Conservation (phyloP, 2,797 vertebrate genomes). For the Pipistrellus nathusii region DNA sequence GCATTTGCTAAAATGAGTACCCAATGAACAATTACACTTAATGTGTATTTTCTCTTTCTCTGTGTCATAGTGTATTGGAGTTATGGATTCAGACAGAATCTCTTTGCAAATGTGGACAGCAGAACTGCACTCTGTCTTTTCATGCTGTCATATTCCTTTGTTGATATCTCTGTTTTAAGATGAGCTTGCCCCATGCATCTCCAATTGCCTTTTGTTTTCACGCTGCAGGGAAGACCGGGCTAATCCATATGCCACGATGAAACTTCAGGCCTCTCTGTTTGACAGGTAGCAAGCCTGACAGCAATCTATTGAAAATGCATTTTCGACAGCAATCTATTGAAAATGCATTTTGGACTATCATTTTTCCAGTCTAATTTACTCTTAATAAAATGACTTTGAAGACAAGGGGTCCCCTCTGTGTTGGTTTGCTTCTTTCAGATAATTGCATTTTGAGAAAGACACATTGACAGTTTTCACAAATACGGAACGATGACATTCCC, state of each 20-base stretch:
- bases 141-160: conserved; percentile 87
- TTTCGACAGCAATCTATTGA: conserved; percentile 86
- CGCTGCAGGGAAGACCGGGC: conserved; percentile 85
- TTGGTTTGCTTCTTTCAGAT: conserved; percentile 83
- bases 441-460: conserved; percentile 85
- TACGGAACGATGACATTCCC: conserved; percentile 66
- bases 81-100: conserved; percentile 81
- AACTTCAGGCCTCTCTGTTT: conserved; percentile 84
- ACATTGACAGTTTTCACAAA: conserved; percentile 79
- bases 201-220: conserved; percentile 89
- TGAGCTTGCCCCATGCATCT: conserved; percentile 86
- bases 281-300: conserved; percentile 86
- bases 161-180: conserved; percentile 88
- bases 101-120: conserved; percentile 83
- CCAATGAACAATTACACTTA: conserved; percentile 66
- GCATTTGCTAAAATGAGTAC: conserved; percentile 41
- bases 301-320: conserved; percentile 87
- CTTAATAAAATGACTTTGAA: conserved; percentile 87
- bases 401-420: conserved; percentile 81
- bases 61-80: conserved; percentile 62
- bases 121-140: conserved; percentile 85
- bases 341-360: conserved; percentile 86
- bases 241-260: conserved; percentile 88
- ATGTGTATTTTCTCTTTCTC: conserved; percentile 74
- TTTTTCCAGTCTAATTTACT: conserved; percentile 88